These are phyloP conservation scores for Theretra japonica DNA, from an alignment of 2,888 invertebrate species.

Conservation along the genomic window DNA sequence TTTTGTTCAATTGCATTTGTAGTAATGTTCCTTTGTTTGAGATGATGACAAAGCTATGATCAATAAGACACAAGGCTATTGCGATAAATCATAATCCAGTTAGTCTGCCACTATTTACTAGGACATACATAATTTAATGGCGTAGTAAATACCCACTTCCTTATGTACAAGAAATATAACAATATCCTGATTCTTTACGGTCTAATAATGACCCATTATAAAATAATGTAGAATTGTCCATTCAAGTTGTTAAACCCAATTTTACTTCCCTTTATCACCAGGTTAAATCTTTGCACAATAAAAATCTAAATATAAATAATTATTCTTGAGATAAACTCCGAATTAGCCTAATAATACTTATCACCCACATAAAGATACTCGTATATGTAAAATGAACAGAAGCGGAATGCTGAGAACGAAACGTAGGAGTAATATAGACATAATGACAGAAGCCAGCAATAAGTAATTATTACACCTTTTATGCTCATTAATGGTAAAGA, in stretches of 20 bases:
- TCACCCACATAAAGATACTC: too few relatives aligned
- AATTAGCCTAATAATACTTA: too few relatives aligned
- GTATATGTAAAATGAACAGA: too few relatives aligned
- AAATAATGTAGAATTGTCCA: background rate
- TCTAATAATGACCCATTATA: background rate
- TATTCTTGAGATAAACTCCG: too few relatives aligned
- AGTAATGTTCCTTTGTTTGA: slow-evolving; percentile 20
- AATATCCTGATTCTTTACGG: slow-evolving; percentile 1
- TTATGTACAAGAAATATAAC: background rate
- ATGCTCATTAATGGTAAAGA: too few relatives aligned
- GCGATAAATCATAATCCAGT: slow-evolving; percentile 37
- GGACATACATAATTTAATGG: slow-evolving; percentile 14
- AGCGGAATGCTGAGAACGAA: too few relatives aligned
- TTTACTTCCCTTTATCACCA: background rate
- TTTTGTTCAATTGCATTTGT: background rate
- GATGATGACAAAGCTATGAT: slow-evolving; percentile 32
- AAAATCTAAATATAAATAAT: too few relatives aligned
- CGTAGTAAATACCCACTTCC: background rate
- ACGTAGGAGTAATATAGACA: too few relatives aligned
- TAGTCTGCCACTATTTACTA: slow-evolving; percentile 18
- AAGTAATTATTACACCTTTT: too few relatives aligned
- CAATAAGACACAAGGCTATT: slow-evolving; percentile 37
- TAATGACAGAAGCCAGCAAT: too few relatives aligned
- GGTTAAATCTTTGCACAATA: too few relatives aligned
- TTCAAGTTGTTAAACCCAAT: background rate